These are phyloP conservation scores for Semicossyphus pulcher DNA, from an alignment of 2,113 vertebrate species.

Conservation along the genomic window DNA sequence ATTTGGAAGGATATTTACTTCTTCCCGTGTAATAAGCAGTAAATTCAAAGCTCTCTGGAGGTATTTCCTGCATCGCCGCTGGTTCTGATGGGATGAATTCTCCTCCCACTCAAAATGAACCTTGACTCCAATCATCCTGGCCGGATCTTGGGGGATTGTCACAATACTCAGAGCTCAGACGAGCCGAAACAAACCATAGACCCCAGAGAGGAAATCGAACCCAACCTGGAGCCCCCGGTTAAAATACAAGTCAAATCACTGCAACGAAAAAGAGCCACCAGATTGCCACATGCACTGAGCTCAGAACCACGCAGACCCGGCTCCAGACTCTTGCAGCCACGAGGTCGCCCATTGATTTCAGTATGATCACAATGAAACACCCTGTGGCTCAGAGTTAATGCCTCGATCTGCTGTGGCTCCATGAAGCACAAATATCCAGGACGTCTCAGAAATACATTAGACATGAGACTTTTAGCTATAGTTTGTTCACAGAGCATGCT, in stretches of 20 bases:
- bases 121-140: conserved; percentile 59
- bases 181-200: conserved; percentile 32
- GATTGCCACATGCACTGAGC: conserved; percentile 51
- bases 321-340: conserved; percentile 28
- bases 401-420: conserved; percentile 59
- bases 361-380: conserved; percentile 66
- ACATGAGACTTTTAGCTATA: conserved; percentile 9
- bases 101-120: conserved; percentile 46
- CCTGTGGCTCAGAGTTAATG: conserved; percentile 59
- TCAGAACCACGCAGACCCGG: conserved; percentile 16
- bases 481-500: conserved; percentile 5
- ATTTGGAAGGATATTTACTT: not conserved
- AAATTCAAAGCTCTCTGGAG: conserved; percentile 8
- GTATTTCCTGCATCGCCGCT: conserved; percentile 3
- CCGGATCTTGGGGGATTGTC: conserved; percentile 41
- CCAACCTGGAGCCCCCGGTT: conserved; percentile 24
- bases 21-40: not conserved
- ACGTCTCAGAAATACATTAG: conserved; percentile 36
- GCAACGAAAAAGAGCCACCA: conserved; percentile 42
- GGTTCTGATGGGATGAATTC: conserved; percentile 22
- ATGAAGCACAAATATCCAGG: conserved; percentile 56
- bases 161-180: conserved; percentile 49
- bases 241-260: conserved; percentile 56
- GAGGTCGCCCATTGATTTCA: conserved; percentile 62
- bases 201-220: conserved; percentile 32